Conservation (phyloP, 1,140 invertebrate genomes). For the Magallana ariakensis region DNA sequence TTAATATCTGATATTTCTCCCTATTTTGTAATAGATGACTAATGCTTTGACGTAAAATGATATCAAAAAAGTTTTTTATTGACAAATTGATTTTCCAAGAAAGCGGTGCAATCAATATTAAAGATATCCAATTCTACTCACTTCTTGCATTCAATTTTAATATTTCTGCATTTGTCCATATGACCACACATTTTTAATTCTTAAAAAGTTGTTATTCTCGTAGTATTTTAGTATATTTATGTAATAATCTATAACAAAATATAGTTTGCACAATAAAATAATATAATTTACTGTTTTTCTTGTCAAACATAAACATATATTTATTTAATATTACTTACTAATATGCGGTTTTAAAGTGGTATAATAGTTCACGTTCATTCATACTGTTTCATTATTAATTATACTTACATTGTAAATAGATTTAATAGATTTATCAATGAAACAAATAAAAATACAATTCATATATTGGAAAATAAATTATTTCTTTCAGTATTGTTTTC, state of each 20-base stretch:
- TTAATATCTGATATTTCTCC: neutral
- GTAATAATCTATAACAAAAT: neutral
- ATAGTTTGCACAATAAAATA: no score
- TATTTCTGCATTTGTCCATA: neutral
- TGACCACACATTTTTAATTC: neutral
- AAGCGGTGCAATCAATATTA: no score
- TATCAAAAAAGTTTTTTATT: constrained; percentile 4
- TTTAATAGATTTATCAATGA: no score
- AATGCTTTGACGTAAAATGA: constrained; percentile 11
- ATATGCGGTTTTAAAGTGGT: no score
- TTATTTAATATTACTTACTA: neutral
- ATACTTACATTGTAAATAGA: no score
- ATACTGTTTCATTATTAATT: no score
- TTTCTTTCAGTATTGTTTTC: no score
- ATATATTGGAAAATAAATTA: no score
- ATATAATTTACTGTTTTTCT: no score
- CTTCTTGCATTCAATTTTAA: neutral
- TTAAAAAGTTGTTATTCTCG: neutral
- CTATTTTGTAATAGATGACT: neutral
- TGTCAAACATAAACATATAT: neutral
- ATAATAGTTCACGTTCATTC: no score
- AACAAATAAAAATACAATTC: no score
- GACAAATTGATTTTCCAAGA: neutral
- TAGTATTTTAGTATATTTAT: neutral
- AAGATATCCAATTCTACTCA: no score